A percentile compares a stretch with the other conserved stretches of the same genome.
phyloP scores from a whole-genome alignment of 1,140 invertebrate genomes.

The Hycleus cichorii region DNA sequence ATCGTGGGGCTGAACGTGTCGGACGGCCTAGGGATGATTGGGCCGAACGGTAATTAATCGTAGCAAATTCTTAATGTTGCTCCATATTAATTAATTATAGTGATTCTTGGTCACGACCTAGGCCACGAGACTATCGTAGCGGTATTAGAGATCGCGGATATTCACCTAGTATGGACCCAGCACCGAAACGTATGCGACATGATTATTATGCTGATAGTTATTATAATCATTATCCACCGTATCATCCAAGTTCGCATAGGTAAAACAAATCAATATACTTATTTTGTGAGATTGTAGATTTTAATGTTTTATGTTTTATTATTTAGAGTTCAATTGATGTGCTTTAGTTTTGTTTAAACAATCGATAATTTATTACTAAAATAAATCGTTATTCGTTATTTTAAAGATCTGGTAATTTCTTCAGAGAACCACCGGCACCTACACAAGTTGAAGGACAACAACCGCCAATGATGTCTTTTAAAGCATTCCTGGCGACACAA shows the following conservation, averaged over 20 bases:
- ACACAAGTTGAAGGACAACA: constrained; percentile 55
- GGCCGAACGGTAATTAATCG: constrained; percentile 54
- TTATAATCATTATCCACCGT: constrained; percentile 48
- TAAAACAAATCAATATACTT: constrained; percentile 8
- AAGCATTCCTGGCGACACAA: constrained; percentile 90
- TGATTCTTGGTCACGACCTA: constrained; percentile 52
- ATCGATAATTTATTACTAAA: not conserved
- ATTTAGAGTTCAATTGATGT: not conserved
- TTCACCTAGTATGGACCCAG: constrained; percentile 74
- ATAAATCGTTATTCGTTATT: constrained; percentile 1
- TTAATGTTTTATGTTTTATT: not conserved
- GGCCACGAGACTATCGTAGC: constrained; percentile 59
- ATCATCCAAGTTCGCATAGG: constrained; percentile 41
- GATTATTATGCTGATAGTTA: constrained; percentile 49
- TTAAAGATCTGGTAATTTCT: constrained; percentile 35
- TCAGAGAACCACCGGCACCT: constrained; percentile 30
- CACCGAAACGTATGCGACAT: constrained; percentile 73
- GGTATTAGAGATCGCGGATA: constrained; percentile 50
- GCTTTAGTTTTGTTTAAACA: not conserved
- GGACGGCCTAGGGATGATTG: constrained; percentile 67
- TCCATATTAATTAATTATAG: constrained; percentile 37
- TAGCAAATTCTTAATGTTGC: not conserved
- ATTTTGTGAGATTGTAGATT: too few species aligned
- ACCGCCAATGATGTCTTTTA: constrained; percentile 94
- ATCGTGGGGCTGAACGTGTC: constrained; percentile 63